Evolutionary conservation across 2,888 invertebrate species (phyloP), one percentile per base, ranked within the genome.

Genomic region (Parnassius smintheus): DNA sequence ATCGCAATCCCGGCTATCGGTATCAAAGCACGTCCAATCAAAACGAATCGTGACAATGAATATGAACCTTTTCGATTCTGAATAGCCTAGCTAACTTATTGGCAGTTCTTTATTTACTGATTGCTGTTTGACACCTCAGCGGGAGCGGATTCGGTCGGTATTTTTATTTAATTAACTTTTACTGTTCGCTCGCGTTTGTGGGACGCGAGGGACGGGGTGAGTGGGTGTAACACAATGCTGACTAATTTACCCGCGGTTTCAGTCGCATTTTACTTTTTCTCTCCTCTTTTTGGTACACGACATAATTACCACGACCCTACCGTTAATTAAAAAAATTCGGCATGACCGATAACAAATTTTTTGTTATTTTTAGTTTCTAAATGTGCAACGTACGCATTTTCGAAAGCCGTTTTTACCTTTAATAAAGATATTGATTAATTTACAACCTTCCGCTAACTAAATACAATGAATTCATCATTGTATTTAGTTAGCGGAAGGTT

Each of bases 1-100:
- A 82, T 82, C 79, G 78, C 86, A 88, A 91, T 90, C 91, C 90
- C 76, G 73, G 83, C 84, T 89, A 91, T 89, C 91, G 83, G 77
- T 89, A 86, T 86, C 91, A 88, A 86, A 88, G 91, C 91, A 91
- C 91, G 91, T 91, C 86, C 91, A 90, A 89, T 91, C 88, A 88
- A 87, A 88, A 81, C 84, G 87, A 81, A 87, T 87, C 90, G 91
- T 91, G 90, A 90, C 89, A 88, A 85, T 88, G 89, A 88, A 87
- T 87, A 84, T 83, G 83, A 85, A 84, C 86, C 86, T 86, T 88
- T 88, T 81, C 84, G 86, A 85, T 86, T 81, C 81, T 80, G 86
- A 88, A 88, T 89, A 85, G 83, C 80, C 81, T 75, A 75, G 85
- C 85, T 87, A 88, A 89, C 88, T 90, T 90, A 90, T 88, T 88